Base-by-base conservation (phyloP, 2,797 vertebrate genomes). In the Cossypha heuglini region DNA sequence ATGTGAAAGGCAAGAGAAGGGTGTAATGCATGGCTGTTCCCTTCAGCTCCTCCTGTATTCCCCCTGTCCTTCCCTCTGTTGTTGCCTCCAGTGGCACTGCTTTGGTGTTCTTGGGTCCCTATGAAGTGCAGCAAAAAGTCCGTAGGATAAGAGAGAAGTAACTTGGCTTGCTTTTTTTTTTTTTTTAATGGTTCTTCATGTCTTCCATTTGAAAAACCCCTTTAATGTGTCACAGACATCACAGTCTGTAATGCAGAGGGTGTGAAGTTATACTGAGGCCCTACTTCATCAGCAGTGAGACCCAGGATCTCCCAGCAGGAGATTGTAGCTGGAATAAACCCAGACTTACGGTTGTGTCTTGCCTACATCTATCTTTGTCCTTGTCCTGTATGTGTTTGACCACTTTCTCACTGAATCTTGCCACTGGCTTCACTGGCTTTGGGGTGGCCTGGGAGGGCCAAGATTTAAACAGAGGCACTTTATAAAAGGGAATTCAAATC, bases 1-100 rank as follows among this genome's bases (percentile, higher is more conserved):
- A 93, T 91, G 89, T 58, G 67, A 81, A 94, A 91, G 86, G 86
- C 95, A 92, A 88, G 88, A 93, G 93, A 95, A 96, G 61, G 94
- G 91, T 49, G 8, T 88, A 75, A 77, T 97, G 96, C 91, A 92
- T 90, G 97, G 96, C 97, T 97, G 88, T 84, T 69, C 88, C 89
- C 75, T 87, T 92, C 29, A 21, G 83, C 72, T 90, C 82, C 35
- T 84, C 61, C 74, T 18, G 5, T 88, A 73, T 16, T 28, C 11
- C 24, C 33, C 16, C 25, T 6, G 14, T 92, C 77, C 80, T 85
- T 88, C 58, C 92, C 73, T 80, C 64, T 81, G 49, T 86, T 71
- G 35, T 57, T 74, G 71, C 84, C 67, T 92, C 54, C 75, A 88
- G 45, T 68, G 91, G 86, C 94, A 77, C 90, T 95, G 91, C 51